phyloP scores from a whole-genome alignment of 2,113 vertebrate genomes.

The Nothocercus nigrocapillus region DNA sequence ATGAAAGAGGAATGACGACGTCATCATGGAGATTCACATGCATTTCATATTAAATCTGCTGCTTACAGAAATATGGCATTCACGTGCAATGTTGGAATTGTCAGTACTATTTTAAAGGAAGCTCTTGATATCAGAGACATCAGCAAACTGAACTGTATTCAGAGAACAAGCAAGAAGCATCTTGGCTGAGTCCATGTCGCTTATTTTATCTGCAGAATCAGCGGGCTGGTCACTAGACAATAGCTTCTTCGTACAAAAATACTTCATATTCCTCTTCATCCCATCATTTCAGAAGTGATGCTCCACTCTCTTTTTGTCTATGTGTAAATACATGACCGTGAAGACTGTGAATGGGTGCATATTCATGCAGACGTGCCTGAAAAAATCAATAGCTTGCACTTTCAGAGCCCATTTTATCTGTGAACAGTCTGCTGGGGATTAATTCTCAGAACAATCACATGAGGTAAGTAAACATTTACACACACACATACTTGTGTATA shows the following conservation, averaged over 20 bases:
- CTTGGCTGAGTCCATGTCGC: neutral
- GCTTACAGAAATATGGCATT: slow-evolving; percentile 35
- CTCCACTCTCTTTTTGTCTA: neutral
- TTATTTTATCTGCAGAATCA: neutral
- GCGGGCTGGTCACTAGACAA: neutral
- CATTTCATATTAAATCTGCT: neutral
- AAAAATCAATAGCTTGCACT: slow-evolving; percentile 33
- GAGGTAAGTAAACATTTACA: slow-evolving; percentile 4
- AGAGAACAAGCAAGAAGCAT: neutral
- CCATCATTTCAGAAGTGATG: neutral
- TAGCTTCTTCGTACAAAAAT: neutral
- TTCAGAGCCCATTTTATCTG: neutral
- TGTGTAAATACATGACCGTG: neutral
- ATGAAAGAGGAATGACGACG: neutral
- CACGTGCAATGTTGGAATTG: neutral
- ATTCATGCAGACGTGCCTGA: neutral
- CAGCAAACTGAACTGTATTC: slow-evolving; percentile 12
- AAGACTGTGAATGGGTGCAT: neutral
- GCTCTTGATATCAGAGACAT: neutral
- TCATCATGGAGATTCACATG: neutral
- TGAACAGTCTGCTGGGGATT: neutral
- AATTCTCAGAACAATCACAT: neutral
- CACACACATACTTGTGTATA: too few species aligned
- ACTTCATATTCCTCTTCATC: neutral
- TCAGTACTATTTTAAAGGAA: slow-evolving; percentile 21